These are phyloP conservation scores for Diadegma fenestrale DNA, from an alignment of 2,888 invertebrate species.

Conservation along the genomic window DNA sequence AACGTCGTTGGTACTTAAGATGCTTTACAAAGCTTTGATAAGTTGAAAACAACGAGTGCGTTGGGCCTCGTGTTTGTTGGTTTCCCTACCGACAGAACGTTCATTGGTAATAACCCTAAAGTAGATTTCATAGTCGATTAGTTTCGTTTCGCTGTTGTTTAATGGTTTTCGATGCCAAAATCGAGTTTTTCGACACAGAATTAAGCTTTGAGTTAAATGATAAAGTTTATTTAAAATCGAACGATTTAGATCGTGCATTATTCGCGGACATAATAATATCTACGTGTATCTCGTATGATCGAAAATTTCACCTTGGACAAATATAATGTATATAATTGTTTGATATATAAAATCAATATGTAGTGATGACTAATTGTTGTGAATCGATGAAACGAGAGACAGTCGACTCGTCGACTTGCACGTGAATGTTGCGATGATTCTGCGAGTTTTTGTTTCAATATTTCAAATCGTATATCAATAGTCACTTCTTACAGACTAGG, in stretches of 20 bases:
- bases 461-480: constrained; percentile 12
- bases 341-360: background rate
- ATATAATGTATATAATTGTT: constrained; percentile 49
- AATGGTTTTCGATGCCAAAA: background rate
- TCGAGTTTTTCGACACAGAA: constrained; percentile 13
- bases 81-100: constrained; percentile 38
- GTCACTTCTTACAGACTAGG: constrained; percentile 53
- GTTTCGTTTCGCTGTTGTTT: constrained; percentile 1
- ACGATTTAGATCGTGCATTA: constrained; percentile 38
- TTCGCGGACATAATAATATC: constrained; percentile 28
- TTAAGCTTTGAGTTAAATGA: background rate
- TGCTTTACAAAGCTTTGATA: constrained; percentile 73
- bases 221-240: background rate
- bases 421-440: background rate
- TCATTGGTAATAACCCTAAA: constrained; percentile 28
- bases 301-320: constrained; percentile 58
- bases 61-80: constrained; percentile 20
- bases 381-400: background rate
- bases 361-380: background rate
- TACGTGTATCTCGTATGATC: constrained; percentile 51
- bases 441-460: constrained; percentile 22
- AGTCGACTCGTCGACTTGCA: background rate
- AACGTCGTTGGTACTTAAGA: constrained; percentile 68
- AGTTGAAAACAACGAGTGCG: constrained; percentile 32
- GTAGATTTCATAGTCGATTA: constrained; percentile 22